A percentile compares a stretch with the other conserved stretches of the same genome.
Evolutionary conservation across 2,113 vertebrate genomes (phyloP).

Genomic region (Mormoops blainvillei): DNA sequence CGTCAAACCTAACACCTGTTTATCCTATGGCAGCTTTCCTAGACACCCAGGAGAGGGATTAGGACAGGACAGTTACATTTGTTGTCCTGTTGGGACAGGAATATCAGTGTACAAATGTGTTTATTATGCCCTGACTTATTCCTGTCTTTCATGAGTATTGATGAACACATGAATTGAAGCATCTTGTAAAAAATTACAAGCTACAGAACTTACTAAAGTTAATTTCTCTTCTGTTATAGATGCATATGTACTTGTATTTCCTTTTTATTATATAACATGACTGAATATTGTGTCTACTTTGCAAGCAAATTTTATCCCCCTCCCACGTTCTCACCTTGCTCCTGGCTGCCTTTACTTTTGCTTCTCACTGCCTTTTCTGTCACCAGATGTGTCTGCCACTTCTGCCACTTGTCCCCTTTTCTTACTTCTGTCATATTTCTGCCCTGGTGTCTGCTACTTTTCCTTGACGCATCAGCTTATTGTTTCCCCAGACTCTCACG

Average conservation of each 20-base stretch:
- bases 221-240: background rate
- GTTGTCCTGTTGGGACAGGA: background rate
- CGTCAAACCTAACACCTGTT: slow-evolving; percentile 50
- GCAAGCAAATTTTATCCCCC: background rate
- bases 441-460: background rate
- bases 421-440: background rate
- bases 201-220: background rate
- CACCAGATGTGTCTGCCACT: background rate
- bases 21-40: slow-evolving; percentile 22
- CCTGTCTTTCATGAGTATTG: background rate
- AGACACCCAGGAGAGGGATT: background rate
- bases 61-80: background rate
- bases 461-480: background rate
- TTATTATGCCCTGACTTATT: background rate
- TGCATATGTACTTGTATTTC: background rate
- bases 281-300: background rate
- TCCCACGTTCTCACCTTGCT: background rate
- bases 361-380: background rate
- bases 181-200: background rate
- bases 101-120: background rate
- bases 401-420: background rate
- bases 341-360: too few species aligned
- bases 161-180: background rate
- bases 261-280: background rate
- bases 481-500: background rate